These are phyloP conservation scores for Tinamus guttatus DNA, from an alignment of 2,113 vertebrate genomes.

Conservation along the genomic window DNA sequence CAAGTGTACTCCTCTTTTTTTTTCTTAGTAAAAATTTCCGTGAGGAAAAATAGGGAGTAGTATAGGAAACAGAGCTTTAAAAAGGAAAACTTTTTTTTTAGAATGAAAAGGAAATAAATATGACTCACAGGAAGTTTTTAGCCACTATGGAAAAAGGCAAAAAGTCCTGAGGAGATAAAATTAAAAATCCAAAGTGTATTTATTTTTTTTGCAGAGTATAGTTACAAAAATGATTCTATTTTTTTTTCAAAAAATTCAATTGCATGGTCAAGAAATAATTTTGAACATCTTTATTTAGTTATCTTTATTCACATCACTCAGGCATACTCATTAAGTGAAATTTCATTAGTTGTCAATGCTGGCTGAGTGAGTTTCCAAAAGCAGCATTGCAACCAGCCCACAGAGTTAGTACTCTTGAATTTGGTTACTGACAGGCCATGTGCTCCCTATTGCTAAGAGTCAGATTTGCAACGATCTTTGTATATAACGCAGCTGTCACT, in stretches of 20 bases:
- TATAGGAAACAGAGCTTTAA: not conserved
- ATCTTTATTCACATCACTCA: not conserved
- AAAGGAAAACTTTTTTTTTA: not conserved
- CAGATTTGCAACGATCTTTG: not conserved
- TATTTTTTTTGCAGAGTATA: not conserved
- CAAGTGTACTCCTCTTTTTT: not conserved
- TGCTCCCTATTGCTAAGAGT: not conserved
- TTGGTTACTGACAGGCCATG: not conserved
- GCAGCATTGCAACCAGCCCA: not conserved
- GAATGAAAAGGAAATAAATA: slow-evolving; percentile 16
- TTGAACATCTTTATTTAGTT: not conserved
- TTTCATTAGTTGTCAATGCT: not conserved
- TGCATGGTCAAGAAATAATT: not conserved
- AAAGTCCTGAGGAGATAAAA: not conserved
- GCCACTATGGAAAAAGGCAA: not conserved
- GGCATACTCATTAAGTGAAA: not conserved
- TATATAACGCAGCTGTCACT: not conserved
- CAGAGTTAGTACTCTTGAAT: not conserved
- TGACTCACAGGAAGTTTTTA: slow-evolving; percentile 8
- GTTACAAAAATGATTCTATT: not conserved
- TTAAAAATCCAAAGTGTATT: not conserved
- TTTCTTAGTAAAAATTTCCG: not conserved
- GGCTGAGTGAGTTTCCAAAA: not conserved
- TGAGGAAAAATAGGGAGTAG: not conserved
- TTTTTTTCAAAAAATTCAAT: not conserved